Base-by-base conservation (phyloP, 2,888 invertebrate genomes). In the Apamea monoglypha region DNA sequence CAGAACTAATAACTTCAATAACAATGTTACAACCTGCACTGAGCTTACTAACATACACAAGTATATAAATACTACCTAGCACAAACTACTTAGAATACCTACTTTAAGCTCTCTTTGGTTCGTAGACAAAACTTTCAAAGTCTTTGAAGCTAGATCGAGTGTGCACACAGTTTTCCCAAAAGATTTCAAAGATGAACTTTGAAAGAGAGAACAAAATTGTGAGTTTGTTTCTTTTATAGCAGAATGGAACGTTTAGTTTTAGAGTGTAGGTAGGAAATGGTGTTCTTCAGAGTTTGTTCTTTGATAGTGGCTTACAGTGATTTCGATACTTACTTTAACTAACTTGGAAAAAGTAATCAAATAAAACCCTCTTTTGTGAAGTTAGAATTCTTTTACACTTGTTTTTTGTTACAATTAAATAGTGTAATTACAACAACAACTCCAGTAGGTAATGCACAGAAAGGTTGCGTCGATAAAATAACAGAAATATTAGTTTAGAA, bases 111-210 rank as follows among this genome's bases (percentile, higher is more conserved):
- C 80, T 85, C 88, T 82, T 83, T 74, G 80, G 86, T 80, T 82
- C 87, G 80, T 44, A 83, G 81, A 88, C 79, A 83, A 83, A 87
- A 88, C 81, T 87, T 82, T 80, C 64, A 75, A 79, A 74, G 86
- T 87, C 77, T 84, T 80, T 83, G 81, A 87, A 86, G 76, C 78
- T 78, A 81, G 81, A 89, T 83, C 80, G 81, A 84, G 84, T 86
- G 84, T 74, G 85, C 78, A 79, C 84, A 87, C 84, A 84, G 83
- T 86, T 88, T 84, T 87, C 88, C 84, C 88, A 84, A 86, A 88
- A 88, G 87, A 90, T 86, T 90, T 87, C 76, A 72, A 83, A 86
- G 78, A 80, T 88, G 78, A 82, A 88, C 83, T 89, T 88, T 80
- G 78, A 76, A 81, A 77, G 69, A 78, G 69, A 76, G 77, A 84